Evolutionary conservation across 2,113 vertebrate species (phyloP), one percentile per base, ranked within the genome.

Genomic region (Perca schrenkii): DNA sequence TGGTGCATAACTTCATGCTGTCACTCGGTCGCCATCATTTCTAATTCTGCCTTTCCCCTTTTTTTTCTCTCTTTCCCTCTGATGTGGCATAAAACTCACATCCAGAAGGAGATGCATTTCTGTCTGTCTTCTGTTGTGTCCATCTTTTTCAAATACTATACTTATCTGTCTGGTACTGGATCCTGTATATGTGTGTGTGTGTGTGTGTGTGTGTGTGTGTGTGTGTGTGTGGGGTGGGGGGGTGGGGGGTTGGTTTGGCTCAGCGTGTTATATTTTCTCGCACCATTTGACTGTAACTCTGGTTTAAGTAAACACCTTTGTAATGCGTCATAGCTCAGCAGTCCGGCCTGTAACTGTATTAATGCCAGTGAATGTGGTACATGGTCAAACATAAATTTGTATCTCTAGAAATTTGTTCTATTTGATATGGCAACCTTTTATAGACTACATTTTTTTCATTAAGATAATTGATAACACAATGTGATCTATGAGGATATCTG

Each of bases 1-100:
- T 91, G 86, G 80, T 46, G 82, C 75, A 69, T 58, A 85, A 84
- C 81, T 63, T 76, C 54, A 83, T 53, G 77, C 72, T 84, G 75
- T 79, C 86, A 82, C 77, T 60, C 28, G n/a, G 34, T 75, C 61
- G 3, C 61, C n/a, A 40, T 22, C 53, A 36, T 69, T 56, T 64
- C 60, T 79, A 53, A 76, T 22, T 83, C 56, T 16, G 50, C 34
- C 46, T 56, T 68, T 61, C 36, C 13, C 8, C 53, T 54, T 25
- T 3, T 2, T 0, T 76, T 12, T 10, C 12, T 34, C 8, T 25
- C n/a, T 73, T 47, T 57, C 36, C 7, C 54, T 73, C 31, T 43
- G n/a, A 79, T 53, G 17, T 43, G 63, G 13, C n/a, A 40, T 68
- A 43, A 69, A 46, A 77, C 6, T 68, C 52, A 63, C 34, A 34